These are phyloP conservation scores for Cataglyphis livida DNA, from an alignment of 2,888 invertebrate genomes.

Conservation along the genomic window DNA sequence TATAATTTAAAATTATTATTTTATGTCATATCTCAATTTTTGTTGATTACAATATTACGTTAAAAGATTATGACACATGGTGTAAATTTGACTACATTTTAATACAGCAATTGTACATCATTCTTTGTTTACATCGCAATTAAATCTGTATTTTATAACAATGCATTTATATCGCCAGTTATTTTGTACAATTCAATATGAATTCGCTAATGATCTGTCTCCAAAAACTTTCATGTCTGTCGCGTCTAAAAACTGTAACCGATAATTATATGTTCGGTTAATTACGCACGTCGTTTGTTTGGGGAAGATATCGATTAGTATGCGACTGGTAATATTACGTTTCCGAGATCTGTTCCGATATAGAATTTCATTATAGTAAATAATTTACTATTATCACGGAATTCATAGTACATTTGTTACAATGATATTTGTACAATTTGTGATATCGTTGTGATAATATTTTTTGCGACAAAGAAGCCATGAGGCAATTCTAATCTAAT, in stretches of 20 bases:
- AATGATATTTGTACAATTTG: slow-evolving; percentile 1
- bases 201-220: not conserved
- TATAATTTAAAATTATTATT: slow-evolving; percentile 4
- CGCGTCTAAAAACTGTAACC: not conserved
- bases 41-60: not conserved
- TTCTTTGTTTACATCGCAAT: not conserved
- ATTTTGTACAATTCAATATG: not conserved
- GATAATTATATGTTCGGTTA: slow-evolving; percentile 20
- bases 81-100: not conserved
- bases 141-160: not conserved
- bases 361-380: not conserved
- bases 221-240: not conserved
- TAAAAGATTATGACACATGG: not conserved
- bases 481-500: slow-evolving; percentile 13
- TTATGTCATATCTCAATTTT: not conserved
- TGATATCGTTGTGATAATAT: not conserved
- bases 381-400: not conserved
- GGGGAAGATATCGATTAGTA: not conserved
- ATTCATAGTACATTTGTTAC: not conserved
- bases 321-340: not conserved
- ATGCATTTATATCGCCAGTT: not conserved
- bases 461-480: not conserved
- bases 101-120: not conserved
- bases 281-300: slow-evolving; percentile 6
- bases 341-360: not conserved